A percentile compares a stretch with the other conserved stretches of the same genome.
Evolutionary conservation across 2,888 invertebrate species (phyloP).

Genomic region (Microdon myrmicae): DNA sequence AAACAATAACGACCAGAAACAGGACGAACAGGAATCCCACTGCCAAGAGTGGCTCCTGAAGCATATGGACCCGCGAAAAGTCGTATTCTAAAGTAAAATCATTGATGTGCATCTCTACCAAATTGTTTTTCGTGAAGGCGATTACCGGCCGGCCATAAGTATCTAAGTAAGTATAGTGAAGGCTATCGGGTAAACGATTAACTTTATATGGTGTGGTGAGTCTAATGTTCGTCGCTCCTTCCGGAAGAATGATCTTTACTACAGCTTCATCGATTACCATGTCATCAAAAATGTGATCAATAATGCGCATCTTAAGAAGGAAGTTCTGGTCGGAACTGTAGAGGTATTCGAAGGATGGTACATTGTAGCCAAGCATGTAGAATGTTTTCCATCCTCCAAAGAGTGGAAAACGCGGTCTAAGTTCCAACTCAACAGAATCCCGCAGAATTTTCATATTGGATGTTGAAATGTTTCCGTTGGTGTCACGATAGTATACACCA

Average conservation of each 20-base stretch:
- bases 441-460: conserved; percentile 88
- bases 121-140: conserved; percentile 80
- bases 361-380: conserved; percentile 95
- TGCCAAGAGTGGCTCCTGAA: conserved; percentile 93
- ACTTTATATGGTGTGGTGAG: conserved; percentile 85
- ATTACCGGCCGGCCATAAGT: conserved; percentile 92
- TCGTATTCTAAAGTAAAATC: conserved; percentile 90
- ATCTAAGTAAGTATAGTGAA: conserved; percentile 95
- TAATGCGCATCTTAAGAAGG: conserved; percentile 89
- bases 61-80: conserved; percentile 85
- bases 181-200: conserved; percentile 76
- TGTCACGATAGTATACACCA: conserved; percentile 95
- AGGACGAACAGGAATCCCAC: conserved; percentile 88
- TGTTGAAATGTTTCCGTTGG: conserved; percentile 99
- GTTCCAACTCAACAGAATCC: conserved; percentile 93
- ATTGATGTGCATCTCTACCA: conserved; percentile 96
- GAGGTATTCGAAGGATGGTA: conserved; percentile 96
- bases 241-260: conserved; percentile 92
- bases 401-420: conserved; percentile 96
- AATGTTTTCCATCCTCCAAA: conserved; percentile 99
- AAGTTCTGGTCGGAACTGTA: conserved; percentile 83
- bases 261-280: conserved; percentile 91
- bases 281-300: conserved; percentile 97
- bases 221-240: conserved; percentile 86
- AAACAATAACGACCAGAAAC: conserved; percentile 91